Evolutionary conservation across 2,888 invertebrate species (phyloP).

Genomic region (Plagodis pulveraria): DNA sequence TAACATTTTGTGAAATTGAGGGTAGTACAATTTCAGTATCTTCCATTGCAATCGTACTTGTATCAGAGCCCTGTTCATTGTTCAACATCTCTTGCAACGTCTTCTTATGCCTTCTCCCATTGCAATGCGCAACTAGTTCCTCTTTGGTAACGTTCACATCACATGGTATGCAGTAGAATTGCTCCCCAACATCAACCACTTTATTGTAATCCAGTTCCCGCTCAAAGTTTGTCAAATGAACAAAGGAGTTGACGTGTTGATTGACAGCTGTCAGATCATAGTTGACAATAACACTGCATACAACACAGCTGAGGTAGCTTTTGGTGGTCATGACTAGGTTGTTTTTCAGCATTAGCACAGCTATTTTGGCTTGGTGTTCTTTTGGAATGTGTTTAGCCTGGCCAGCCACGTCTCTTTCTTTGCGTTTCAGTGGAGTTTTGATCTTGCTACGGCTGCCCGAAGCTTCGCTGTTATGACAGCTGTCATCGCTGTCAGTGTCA

Average conservation of each 20-base stretch:
- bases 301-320: constrained; percentile 20
- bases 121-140: constrained; percentile 23
- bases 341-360: constrained; percentile 18
- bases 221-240: constrained; percentile 24
- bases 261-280: constrained; percentile 7
- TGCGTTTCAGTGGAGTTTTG: too few relatives aligned
- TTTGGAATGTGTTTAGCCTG: too few relatives aligned
- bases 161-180: constrained; percentile 24
- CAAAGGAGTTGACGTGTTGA: constrained; percentile 19
- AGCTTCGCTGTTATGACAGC: background rate
- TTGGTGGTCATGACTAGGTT: constrained; percentile 10
- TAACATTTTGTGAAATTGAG: constrained; percentile 24
- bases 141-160: constrained; percentile 17
- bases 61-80: constrained; percentile 1
- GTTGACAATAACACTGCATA: constrained; percentile 19
- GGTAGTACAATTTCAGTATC: constrained; percentile 17
- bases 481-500: constrained; percentile 9
- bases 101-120: constrained; percentile 27
- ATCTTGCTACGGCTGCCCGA: too few relatives aligned
- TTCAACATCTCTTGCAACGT: constrained; percentile 9
- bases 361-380: background rate
- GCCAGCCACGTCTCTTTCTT: too few relatives aligned
- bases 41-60: background rate
- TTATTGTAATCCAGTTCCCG: constrained; percentile 12
- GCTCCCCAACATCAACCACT: constrained; percentile 11